Evolutionary conservation across 2,113 vertebrate genomes (phyloP).

Genomic region (Engystomops pustulosus): DNA sequence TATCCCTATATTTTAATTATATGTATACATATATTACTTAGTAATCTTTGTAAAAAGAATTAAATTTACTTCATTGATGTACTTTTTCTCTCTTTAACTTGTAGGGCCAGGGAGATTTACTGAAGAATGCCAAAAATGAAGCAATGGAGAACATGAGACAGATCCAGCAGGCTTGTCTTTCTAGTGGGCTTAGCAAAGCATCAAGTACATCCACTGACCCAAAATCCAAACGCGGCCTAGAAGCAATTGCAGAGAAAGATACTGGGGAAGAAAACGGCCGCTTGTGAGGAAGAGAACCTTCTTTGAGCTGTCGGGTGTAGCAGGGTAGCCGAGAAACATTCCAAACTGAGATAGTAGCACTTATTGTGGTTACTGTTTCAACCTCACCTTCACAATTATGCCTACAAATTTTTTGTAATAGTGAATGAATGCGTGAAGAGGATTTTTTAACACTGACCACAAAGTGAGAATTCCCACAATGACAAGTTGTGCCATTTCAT

Average conservation of each 20-base stretch:
- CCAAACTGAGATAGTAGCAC: background rate
- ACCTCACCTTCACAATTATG: constrained; percentile 16
- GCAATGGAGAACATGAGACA: constrained; percentile 93
- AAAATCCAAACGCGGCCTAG: constrained; percentile 76
- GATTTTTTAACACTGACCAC: constrained; percentile 22
- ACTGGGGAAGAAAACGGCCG: constrained; percentile 72
- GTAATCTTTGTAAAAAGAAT: no score
- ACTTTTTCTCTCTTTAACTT: constrained; percentile 21
- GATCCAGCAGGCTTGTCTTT: constrained; percentile 90
- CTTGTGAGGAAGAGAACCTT: constrained; percentile 65
- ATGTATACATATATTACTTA: no score
- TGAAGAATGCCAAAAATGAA: constrained; percentile 91
- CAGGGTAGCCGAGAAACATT: background rate
- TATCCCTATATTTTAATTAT: no score
- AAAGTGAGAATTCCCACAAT: background rate
- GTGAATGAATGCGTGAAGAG: constrained; percentile 24
- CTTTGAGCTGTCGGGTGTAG: background rate
- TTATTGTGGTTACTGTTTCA: constrained; percentile 3
- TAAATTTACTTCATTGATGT: background rate
- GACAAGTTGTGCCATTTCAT: background rate
- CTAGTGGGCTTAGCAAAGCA: constrained; percentile 82
- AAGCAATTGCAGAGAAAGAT: constrained; percentile 79
- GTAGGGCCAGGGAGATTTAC: constrained; percentile 93
- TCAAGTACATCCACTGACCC: constrained; percentile 61
- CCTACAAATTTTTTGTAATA: constrained; percentile 17